Evolutionary conservation across 2,888 invertebrate species (phyloP), one percentile per base, ranked within the genome.

Genomic region (Zaprionus obscuricornis): DNA sequence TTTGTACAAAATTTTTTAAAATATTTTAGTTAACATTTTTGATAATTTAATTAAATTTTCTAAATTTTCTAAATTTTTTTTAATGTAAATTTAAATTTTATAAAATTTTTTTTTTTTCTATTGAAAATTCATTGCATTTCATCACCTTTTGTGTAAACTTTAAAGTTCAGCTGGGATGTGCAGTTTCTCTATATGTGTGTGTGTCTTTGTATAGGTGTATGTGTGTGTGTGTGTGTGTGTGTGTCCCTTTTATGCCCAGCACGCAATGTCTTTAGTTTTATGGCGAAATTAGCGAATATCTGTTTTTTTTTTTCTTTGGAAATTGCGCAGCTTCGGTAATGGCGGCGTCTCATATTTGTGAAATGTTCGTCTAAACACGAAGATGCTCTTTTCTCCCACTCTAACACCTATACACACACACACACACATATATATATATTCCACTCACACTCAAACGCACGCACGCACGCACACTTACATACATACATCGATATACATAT

Each of bases 191-290:
- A 7, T 22, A 16, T 31, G 16, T 24, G 2, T 18, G 2, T 26
- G 17, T 29, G 37, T 11, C 47, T 26, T 11, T 40, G 8, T 39
- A 14, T 31, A 18, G 13, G 8, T 17, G 29, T 46, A 31, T 45
- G 42, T 31, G 17, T 18, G n/a, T 18, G 20, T 1, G 11, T 26
- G 26, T 14, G 3, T 13, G 16, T 54, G 18, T 54, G 46, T 51
- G 40, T 60, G 58, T 68, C 60, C 65, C 46, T 73, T 79, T 68
- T 60, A 59, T 71, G 72, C 56, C 59, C 62, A 66, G 63, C 72
- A 78, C 88, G 88, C 79, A 87, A 86, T 72, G 67, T 58, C 57
- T 68, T 66, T 68, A 72, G 75, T 74, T 76, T 74, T 72, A 82
- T 87, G 85, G 50, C 56, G 85, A 88, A 87, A 87, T 88, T 78